Evolutionary conservation across 1,140 invertebrate genomes (phyloP).

Genomic region (Magallana ariakensis): DNA sequence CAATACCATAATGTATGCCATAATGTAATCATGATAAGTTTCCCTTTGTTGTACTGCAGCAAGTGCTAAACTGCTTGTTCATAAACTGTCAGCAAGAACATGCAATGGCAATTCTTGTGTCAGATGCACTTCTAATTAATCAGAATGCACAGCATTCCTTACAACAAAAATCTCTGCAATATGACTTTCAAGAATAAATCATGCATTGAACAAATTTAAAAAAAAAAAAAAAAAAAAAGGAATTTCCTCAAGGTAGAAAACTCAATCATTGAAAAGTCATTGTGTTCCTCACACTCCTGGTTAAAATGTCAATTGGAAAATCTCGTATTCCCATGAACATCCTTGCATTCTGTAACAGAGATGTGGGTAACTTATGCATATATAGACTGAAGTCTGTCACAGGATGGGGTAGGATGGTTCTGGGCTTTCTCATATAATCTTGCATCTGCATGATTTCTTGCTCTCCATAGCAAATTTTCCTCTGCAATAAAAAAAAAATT

Average conservation of each 20-base stretch:
- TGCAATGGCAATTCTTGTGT: not conserved
- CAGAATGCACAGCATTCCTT: conserved; percentile 24
- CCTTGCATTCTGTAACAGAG: not conserved
- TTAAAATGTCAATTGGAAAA: not conserved
- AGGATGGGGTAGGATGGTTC: conserved; percentile 92
- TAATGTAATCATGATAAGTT: too few species aligned
- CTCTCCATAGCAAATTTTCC: conserved; percentile 93
- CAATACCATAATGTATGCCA: too few species aligned
- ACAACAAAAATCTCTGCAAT: too few species aligned
- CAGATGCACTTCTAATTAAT: not conserved
- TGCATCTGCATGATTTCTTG: conserved; percentile 89
- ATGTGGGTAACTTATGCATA: conserved; percentile 65
- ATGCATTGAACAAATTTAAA: too few species aligned
- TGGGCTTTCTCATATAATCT: conserved; percentile 89
- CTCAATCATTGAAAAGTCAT: not conserved
- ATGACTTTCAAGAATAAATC: too few species aligned
- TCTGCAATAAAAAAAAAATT: conserved; percentile 82
- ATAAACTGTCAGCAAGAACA: too few species aligned
- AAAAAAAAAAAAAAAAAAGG: too few species aligned
- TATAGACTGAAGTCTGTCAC: conserved; percentile 89
- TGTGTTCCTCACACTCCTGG: not conserved
- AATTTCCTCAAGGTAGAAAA: not conserved
- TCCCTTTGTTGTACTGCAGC: too few species aligned
- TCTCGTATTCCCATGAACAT: not conserved
- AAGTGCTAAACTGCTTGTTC: too few species aligned